Percentiles rank a stretch among this genome's conserved stretches.
Conservation (phyloP, 2,888 invertebrate genomes). For the Craniophora ligustri region DNA sequence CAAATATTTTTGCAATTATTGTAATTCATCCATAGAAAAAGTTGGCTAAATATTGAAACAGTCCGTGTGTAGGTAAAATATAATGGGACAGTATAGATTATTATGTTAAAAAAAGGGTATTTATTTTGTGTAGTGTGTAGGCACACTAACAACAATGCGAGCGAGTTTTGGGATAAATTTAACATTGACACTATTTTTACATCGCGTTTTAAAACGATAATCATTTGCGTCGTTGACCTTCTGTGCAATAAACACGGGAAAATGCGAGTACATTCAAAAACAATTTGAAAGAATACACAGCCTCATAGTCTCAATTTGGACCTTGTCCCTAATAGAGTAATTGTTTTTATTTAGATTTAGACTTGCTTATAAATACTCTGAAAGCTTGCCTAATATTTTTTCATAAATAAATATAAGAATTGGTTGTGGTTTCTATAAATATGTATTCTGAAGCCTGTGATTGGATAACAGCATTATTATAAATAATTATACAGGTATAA, state of each 20-base stretch:
- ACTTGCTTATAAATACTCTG: conserved; percentile 28
- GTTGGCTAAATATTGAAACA: no score
- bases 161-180: conserved; percentile 42
- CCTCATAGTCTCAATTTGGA: conserved; percentile 52
- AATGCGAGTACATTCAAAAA: conserved; percentile 58
- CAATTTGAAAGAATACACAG: conserved; percentile 59
- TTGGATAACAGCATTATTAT: no score
- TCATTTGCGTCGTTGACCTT: conserved; percentile 57
- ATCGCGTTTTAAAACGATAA: conserved; percentile 49
- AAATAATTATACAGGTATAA: background rate
- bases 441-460: no score
- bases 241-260: conserved; percentile 64
- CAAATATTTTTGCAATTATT: no score
- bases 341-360: conserved; percentile 56
- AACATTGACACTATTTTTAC: conserved; percentile 58
- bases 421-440: no score
- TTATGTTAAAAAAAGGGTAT: background rate
- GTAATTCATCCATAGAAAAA: no score
- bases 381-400: conserved; percentile 10
- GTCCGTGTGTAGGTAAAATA: no score
- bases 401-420: no score
- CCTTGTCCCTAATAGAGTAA: conserved; percentile 64
- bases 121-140: background rate
- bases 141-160: conserved; percentile 19
- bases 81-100: background rate